Percentiles rank a stretch among this genome's conserved stretches.
Evolutionary conservation across 2,113 vertebrate genomes (phyloP).

Genomic region (Eptesicus fuscus): DNA sequence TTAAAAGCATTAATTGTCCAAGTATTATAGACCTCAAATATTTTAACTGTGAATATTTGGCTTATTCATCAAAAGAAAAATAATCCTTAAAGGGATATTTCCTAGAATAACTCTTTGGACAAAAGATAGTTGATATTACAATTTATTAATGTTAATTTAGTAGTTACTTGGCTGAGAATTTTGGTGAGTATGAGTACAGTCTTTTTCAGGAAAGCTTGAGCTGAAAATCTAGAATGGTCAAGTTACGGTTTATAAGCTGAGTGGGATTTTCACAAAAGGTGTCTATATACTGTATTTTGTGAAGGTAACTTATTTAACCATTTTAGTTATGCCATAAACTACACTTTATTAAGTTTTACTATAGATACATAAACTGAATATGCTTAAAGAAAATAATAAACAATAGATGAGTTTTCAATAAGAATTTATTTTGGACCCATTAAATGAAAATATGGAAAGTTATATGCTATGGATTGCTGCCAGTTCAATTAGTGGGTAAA

Average conservation of each 20-base stretch:
- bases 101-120: not conserved
- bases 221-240: not conserved
- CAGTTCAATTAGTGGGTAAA: constrained; percentile 31
- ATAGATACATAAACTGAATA: not conserved
- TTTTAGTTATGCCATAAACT: not conserved
- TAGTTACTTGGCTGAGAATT: not conserved
- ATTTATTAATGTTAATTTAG: not conserved
- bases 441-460: constrained; percentile 19
- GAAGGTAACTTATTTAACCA: not conserved
- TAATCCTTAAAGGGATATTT: not conserved
- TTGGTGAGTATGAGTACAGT: not conserved
- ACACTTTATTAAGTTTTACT: not conserved
- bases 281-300: not conserved
- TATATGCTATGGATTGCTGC: not conserved
- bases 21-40: not conserved
- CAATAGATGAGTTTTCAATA: constrained; percentile 3
- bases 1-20: not conserved
- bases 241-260: not conserved
- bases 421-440: constrained; percentile 32
- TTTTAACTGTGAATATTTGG: constrained; percentile 29
- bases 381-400: constrained; percentile 30
- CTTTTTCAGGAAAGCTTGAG: not conserved
- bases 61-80: not conserved
- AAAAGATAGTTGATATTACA: not conserved
- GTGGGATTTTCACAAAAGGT: not conserved